Evolutionary conservation across 2,888 invertebrate species (phyloP).

Genomic region (Sinhomidia bicolor): DNA sequence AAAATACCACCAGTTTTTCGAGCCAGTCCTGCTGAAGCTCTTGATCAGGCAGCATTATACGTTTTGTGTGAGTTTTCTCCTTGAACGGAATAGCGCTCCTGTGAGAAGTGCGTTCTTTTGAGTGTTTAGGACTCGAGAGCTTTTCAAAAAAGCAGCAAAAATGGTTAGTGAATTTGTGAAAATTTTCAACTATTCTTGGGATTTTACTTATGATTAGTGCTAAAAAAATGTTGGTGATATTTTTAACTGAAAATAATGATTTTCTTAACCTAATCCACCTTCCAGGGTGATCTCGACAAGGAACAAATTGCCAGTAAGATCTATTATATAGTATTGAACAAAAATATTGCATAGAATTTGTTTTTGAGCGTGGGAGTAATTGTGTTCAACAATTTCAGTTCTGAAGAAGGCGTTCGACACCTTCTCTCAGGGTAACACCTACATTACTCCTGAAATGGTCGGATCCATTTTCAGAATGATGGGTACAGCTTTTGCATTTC

Average conservation of each 20-base stretch:
- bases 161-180: slow-evolving; percentile 51
- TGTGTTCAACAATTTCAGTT: no score
- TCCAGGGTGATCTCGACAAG: slow-evolving; percentile 85
- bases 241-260: not conserved
- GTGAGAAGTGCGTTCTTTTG: slow-evolving; percentile 53
- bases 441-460: slow-evolving; percentile 83
- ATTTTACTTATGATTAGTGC: not conserved
- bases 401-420: slow-evolving; percentile 83
- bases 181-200: not conserved
- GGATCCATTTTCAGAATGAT: slow-evolving; percentile 83
- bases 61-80: slow-evolving; percentile 48
- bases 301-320: slow-evolving; percentile 95
- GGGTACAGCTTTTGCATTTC: slow-evolving; percentile 83
- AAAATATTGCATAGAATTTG: not conserved
- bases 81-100: slow-evolving; percentile 49
- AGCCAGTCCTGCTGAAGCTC: slow-evolving; percentile 68
- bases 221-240: not conserved
- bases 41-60: slow-evolving; percentile 67
- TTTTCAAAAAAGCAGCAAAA: slow-evolving; percentile 50
- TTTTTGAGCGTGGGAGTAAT: no score
- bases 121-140: slow-evolving; percentile 54
- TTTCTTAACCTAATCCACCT: not conserved
- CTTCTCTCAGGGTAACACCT: slow-evolving; percentile 83
- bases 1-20: slow-evolving; percentile 45
- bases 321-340: slow-evolving; percentile 80